Base-by-base conservation (phyloP, 2,113 vertebrate genomes). In the Neolamprologus kungweensis region DNA sequence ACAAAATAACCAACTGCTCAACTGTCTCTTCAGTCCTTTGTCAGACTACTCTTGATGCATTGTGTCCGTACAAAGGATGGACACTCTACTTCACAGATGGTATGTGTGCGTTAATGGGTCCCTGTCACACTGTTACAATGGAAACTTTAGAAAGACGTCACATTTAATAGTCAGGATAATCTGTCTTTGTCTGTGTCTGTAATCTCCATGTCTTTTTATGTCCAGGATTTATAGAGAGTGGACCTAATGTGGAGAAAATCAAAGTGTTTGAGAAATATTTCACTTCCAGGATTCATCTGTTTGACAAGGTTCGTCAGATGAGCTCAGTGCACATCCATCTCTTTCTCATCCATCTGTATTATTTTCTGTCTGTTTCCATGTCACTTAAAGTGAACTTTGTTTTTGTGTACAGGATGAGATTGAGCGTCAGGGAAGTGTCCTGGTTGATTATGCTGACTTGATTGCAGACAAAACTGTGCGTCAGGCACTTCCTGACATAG, bases 341-440 rank as follows among this genome's bases (percentile, higher is more conserved):
- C n/a, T 75, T 75, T 75, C 40, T 47, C 23, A 75, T 42, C 6
- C 23, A 28, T 75, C 40, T 28, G 0, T 12, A 47, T 45, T 75
- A 2, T 28, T 47, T 28, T 75, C 42, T 75, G 23, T 47, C 4
- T 28, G 21, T 78, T 78, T 78, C 42, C 23, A n/a, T 7, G 3
- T 50, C 26, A 2, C 16, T 78, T 4, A 50, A 50, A 50, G 9
- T 23, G 14, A 2, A 4, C 23, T 75, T 33, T 73, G 13, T 83
- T 31, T 86, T 11, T 60, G 11, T 45, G 7, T 19, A 2, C 89
- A 99, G 99, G 99, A 99, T 96, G 99, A 99, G 95, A 98, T 99
- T 92, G 99, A 99, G 97, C 97, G 98, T 79, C 98, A 99, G 90
- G 99, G 98, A 93, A 99, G 98, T 81, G 97, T 99, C 83, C 95